Base-by-base conservation (phyloP, 2,888 invertebrate species). In the Drosophila macrospina region DNA sequence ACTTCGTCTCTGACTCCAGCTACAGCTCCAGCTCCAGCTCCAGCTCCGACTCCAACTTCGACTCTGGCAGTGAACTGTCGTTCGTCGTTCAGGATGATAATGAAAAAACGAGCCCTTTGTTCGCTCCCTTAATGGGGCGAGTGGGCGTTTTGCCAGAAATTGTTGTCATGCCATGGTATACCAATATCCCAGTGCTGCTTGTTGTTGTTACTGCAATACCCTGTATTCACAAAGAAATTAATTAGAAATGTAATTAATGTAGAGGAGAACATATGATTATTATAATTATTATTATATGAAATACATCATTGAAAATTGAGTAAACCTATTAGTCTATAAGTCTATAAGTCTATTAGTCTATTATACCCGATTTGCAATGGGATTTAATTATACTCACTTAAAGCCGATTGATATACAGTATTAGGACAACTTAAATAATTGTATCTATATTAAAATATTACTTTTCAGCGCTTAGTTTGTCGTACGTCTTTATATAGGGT, bases 61-160 rank as follows among this genome's bases (percentile, higher is more conserved):
- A 62, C 37, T 16, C 50, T 39, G 51, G 39, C 51, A 51, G 50
- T 48, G 72, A 64, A 39, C 37, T 34, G 57, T 64, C 71, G 48
- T 44, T 45, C 57, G 57, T 64, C 71, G 48, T 44, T 45, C 57
- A 61, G 66, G 57, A 52, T 86, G 83, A 88, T 81, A 85, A 85
- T 86, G 87, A 86, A 85, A 85, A 85, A 80, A 68, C 69, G 77
- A 81, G 87, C 69, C 78, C 87, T 80, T 80, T 84, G 76, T 64
- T 42, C 69, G 74, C 57, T 70, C 60, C 65, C 74, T 70, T 69
- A 82, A 82, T 62, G 69, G 78, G 66, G 16, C 16, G 42, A 60
- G 74, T 69, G 81, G 89, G 89, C 79, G 87, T 67, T 74, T 74
- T 84, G 89, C 89, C 85, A 88, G 74, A 74, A 88, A 86, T 78